Base-by-base conservation (phyloP, 2,113 vertebrate species). In the Corynorhinus townsendii region DNA sequence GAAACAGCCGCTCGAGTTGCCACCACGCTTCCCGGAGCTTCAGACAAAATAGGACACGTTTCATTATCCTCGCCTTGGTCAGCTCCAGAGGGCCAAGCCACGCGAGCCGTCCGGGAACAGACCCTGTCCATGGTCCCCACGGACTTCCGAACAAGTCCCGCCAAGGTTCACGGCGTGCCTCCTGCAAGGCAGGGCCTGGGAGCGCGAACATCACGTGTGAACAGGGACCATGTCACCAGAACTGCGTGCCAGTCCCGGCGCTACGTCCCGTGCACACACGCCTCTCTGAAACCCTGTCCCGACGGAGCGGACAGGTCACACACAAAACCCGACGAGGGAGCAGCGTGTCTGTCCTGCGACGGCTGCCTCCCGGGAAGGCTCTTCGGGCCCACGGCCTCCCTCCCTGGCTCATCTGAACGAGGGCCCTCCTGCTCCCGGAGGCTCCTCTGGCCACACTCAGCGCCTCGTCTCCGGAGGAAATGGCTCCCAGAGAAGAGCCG, bases 1-100 rank as follows among this genome's bases (percentile, higher is more conserved):
- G 69, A 93, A 83, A 84, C 40, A 66, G 12, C 40, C 47, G 54
- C 40, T 40, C 30, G 66, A 64, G 66, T 80, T 64, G 40, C 75
- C 76, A 85, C 76, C 86, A 17, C 6, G 12, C 77, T 89, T 90
- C 90, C 87, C 93, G 68, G 33, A 82, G 33, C 92, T 93, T 86
- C 86, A 93, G 66, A 94, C 52, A 88, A 96, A 93, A 91, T 26
- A 52, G 47, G 72, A 52, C 4, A 49, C 26, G 28, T 72, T 68
- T 80, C 87, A 71, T 62, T 66, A 28, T 54, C 91, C 28, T 95
- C 86, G 64, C 49, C 68, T 89, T 75, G 79, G 45, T 71, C 75
- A 54, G 33, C 19, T 62, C 40, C 56, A 75, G 10, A 69, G 81
- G 73, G 26, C 62, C 87, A 90, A 92, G 75, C 15, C n/a, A 77